Base-by-base conservation (phyloP, 2,888 invertebrate genomes). In the Achlya flavicornis region DNA sequence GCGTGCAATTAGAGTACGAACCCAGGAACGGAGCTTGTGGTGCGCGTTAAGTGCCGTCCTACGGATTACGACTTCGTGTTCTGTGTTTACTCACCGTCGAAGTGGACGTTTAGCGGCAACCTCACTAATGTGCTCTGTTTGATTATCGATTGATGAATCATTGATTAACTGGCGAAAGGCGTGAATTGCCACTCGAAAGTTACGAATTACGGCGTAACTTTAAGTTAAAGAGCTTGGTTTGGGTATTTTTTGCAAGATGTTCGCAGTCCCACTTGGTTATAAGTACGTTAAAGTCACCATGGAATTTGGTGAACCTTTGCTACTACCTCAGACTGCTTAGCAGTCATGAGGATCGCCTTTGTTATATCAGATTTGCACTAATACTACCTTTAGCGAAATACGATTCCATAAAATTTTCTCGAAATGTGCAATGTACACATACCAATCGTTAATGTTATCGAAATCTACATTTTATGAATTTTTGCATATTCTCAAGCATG, bases 41-140 rank as follows among this genome's bases (percentile, higher is more conserved):
- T 83, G 80, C 81, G 76, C 83, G 76, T 86, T 92, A 91, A 92
- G 93, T 93, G 93, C 90, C 85, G 88, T 81, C 86, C 85, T 84
- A 83, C 86, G 89, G 93, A 93, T 92, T 92, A 92, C 86, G 90
- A 87, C 86, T 91, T 88, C 85, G 80, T 87, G 88, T 87, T 89
- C 86, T 81, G 62, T 79, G 80, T 84, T 83, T 82, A 76, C 88
- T 81, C 85, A 82, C 85, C 84, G 84, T 73, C 84, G 80, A 87
- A 89, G 88, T 90, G 91, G 88, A 89, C 89, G 87, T 85, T 88
- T 86, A 88, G 85, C 82, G 82, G 89, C 86, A 86, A 84, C 81
- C 79, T 85, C 83, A 78, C 85, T 90, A 88, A 90, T 90, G 84
- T 87, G 80, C 87, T 89, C 85, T 87, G 85, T 86, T 84, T 85